These are phyloP conservation scores for Gallinago media DNA, from an alignment of 2,113 vertebrate genomes.

Conservation along the genomic window DNA sequence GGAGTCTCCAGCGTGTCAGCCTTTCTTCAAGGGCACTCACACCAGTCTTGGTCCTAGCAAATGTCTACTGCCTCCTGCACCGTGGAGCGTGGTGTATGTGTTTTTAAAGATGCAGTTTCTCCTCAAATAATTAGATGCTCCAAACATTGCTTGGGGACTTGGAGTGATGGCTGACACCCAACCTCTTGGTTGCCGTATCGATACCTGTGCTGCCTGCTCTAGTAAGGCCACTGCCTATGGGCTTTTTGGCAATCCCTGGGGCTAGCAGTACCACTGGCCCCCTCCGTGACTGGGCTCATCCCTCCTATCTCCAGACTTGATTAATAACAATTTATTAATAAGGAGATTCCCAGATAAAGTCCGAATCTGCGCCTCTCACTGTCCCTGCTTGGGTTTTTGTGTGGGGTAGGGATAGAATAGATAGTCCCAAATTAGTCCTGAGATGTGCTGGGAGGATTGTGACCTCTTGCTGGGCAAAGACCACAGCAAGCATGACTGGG, in stretches of 20 bases:
- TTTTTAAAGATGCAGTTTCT: not conserved
- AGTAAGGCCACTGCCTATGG: not conserved
- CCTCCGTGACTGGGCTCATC: not conserved
- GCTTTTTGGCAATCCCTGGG: not conserved
- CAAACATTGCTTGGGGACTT: not conserved
- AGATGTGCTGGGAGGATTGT: not conserved
- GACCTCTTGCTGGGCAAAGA: not conserved
- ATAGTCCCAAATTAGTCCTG: not conserved
- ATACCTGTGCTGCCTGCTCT: not conserved
- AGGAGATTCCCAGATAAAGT: not conserved
- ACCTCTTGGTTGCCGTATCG: not conserved
- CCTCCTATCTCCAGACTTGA: not conserved
- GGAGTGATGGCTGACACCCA: not conserved
- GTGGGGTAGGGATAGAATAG: not conserved
- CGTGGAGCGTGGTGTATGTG: rapidly evolving
- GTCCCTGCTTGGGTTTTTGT: not conserved
- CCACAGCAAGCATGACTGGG: not conserved
- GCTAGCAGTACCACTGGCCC: not conserved
- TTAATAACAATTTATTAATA: not conserved
- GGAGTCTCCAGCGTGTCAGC: not conserved
- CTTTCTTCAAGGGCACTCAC: not conserved
- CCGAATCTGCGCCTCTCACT: not conserved
- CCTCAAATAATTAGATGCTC: not conserved
- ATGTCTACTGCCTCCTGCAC: not conserved
- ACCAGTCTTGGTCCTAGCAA: rapidly evolving